phyloP scores from a whole-genome alignment of 2,113 vertebrate species.

The Platysteira castanea region DNA sequence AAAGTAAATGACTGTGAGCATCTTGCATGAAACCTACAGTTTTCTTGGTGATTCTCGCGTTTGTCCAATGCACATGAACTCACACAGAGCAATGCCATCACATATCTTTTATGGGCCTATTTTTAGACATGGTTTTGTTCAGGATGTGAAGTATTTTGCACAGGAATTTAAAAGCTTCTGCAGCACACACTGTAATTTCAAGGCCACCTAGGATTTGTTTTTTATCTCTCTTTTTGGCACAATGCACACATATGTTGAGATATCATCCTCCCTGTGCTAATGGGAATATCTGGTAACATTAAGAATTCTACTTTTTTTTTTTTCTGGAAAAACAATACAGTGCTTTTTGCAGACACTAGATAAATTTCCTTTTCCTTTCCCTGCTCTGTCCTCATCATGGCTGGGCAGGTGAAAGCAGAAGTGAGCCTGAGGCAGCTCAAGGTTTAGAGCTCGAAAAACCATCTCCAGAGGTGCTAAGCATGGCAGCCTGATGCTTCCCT shows the following conservation, averaged over 20 bases:
- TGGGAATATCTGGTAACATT: background rate
- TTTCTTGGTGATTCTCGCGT: background rate
- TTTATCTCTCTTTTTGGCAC: background rate
- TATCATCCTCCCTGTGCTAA: background rate
- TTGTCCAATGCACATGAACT: background rate
- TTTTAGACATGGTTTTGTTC: background rate
- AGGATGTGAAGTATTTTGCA: background rate
- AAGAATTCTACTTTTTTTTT: background rate
- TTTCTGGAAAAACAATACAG: background rate
- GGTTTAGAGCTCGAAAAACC: background rate
- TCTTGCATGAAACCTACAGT: background rate
- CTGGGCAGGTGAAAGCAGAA: background rate
- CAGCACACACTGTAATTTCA: background rate
- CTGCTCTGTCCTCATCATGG: background rate
- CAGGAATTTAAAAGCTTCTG: slow-evolving; percentile 18
- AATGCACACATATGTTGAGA: background rate
- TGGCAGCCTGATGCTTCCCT: background rate
- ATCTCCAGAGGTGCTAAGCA: background rate
- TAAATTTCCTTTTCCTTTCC: background rate
- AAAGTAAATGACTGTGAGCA: background rate
- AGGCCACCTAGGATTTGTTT: background rate
- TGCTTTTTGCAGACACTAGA: background rate
- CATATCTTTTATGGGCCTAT: background rate
- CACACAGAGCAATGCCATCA: background rate
- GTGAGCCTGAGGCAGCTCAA: background rate